Evolutionary conservation across 2,113 vertebrate genomes (phyloP).

Genomic region (Epinephelus moara): DNA sequence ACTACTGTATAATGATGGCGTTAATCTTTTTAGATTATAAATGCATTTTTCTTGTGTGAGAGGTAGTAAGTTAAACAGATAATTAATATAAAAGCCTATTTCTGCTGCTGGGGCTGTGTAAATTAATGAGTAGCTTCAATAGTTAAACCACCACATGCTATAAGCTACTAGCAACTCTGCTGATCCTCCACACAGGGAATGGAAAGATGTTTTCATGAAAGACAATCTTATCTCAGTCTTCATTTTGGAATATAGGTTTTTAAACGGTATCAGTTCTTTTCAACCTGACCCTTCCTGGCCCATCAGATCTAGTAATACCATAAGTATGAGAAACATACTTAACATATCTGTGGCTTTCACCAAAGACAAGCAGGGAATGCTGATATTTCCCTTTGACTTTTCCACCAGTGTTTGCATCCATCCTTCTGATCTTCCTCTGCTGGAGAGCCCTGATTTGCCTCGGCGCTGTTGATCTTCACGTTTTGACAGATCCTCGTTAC

Average conservation of each 20-base stretch:
- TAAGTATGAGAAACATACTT: conserved; percentile 36
- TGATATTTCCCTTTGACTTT: conserved; percentile 50
- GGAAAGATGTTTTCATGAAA: conserved; percentile 1
- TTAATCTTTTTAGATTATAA: background rate
- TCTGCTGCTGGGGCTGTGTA: conserved; percentile 36
- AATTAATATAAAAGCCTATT: conserved; percentile 34
- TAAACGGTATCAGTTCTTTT: background rate
- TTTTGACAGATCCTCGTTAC: conserved; percentile 63
- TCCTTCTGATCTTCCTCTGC: conserved; percentile 51
- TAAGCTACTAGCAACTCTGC: conserved; percentile 21
- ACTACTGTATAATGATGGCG: background rate
- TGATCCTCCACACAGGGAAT: conserved; percentile 28
- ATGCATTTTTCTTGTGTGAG: conserved; percentile 1
- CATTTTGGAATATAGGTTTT: conserved; percentile 11
- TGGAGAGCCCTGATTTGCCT: conserved; percentile 54
- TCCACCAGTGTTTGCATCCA: conserved; percentile 45
- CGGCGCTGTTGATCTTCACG: conserved; percentile 40
- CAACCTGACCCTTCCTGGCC: background rate
- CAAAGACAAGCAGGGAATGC: conserved; percentile 14
- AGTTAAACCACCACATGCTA: conserved; percentile 47
- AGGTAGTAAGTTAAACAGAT: conserved; percentile 33
- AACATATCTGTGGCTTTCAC: conserved; percentile 43
- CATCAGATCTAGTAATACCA: background rate
- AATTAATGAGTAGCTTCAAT: conserved; percentile 58
- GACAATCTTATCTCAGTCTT: conserved; percentile 22